Evolutionary conservation across 2,797 vertebrate genomes (phyloP).

Genomic region (Aratinga solstitialis): DNA sequence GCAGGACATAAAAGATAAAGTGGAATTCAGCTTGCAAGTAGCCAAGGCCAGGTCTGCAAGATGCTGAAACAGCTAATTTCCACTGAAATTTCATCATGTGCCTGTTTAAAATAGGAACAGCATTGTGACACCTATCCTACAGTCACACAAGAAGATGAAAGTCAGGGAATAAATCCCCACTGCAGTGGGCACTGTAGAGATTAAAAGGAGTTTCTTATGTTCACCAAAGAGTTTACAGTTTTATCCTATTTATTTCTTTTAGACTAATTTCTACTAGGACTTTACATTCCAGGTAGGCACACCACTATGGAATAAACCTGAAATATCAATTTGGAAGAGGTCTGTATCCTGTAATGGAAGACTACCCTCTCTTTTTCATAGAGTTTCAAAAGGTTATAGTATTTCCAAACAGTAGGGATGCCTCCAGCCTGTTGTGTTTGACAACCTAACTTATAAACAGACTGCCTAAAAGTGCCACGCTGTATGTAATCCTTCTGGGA

Average conservation of each 20-base stretch:
- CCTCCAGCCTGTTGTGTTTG: background rate
- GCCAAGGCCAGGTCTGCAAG: background rate
- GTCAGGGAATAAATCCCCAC: background rate
- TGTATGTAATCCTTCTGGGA: background rate
- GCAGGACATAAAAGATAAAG: background rate
- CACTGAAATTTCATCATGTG: background rate
- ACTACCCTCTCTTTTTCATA: background rate
- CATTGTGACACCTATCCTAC: background rate
- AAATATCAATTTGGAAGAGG: constrained; percentile 14
- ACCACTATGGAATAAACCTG: background rate
- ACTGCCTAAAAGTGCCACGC: background rate
- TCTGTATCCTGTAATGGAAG: background rate
- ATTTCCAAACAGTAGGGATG: constrained; percentile 3
- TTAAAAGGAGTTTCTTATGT: background rate
- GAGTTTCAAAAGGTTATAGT: constrained; percentile 27
- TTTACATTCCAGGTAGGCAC: background rate
- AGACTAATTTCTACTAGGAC: background rate
- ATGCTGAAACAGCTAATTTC: background rate
- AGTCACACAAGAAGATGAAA: background rate
- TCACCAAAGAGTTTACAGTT: background rate
- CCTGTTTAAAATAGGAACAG: background rate
- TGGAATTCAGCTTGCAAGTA: background rate
- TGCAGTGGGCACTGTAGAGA: background rate
- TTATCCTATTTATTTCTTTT: background rate
- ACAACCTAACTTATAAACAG: constrained; percentile 13